Evolutionary conservation across 2,797 vertebrate genomes (phyloP), one percentile per base, ranked within the genome.

Genomic region (Vultur gryphus): DNA sequence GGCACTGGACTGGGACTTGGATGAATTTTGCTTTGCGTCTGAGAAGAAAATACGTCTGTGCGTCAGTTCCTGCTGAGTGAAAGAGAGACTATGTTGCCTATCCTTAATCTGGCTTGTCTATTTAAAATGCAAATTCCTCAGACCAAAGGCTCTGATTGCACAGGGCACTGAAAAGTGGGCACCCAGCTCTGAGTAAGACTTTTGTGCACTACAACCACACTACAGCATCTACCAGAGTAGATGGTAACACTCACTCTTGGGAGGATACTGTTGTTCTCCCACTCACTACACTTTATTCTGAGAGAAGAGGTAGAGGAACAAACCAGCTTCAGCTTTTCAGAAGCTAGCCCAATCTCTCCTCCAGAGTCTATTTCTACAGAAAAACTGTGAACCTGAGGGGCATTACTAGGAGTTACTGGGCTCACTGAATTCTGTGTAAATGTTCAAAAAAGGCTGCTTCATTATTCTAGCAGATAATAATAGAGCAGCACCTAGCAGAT

Each of bases 401-500:
- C 58, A 69, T 72, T 81, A 59, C 76, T 31, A 67, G 78, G 43
- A 81, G 17, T 52, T 43, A 76, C 41, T 55, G 33, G 79, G 70
- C 51, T 51, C 44, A 71, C 46, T 77, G 71, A 93, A 84, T 91
- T 84, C 87, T 73, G 61, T 16, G 58, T 41, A 51, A 82, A 76
- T 52, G 49, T 52, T 92, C 19, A 58, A 33, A 89, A 91, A 89
- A 70, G n/a, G 48, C 84, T 73, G 55, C 79, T 94, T 93, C 89
- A 84, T 88, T 96, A 93, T 91, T 90, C 70, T 54, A 94, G 89
- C 12, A 90, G 91, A 90, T 70, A 91, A 93, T 79, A 95, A 87
- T 39, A 93, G 55, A 88, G 69, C 62, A 88, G 89, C n/a, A 96
- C 89, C 83, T 91, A 86, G 51, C 66, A 96, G 87, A 97, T 96